phyloP scores from a whole-genome alignment of 1,140 invertebrate genomes.

The Geopemphigus sp. region DNA sequence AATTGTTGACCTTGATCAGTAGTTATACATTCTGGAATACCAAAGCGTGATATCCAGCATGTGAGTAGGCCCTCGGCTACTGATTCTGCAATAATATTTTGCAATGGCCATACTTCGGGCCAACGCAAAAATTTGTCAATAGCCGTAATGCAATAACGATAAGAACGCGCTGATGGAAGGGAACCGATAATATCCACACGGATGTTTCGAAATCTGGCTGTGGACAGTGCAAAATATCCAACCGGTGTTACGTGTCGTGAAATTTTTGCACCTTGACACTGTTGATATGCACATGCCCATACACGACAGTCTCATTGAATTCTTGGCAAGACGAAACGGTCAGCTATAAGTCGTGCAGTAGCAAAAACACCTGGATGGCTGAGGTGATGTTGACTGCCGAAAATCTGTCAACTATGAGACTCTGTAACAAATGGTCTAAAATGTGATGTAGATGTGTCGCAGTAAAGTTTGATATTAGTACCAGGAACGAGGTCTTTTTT shows the following conservation, averaged over 20 bases:
- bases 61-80: slow-evolving; percentile 51
- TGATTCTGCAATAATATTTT: slow-evolving; percentile 54
- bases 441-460: slow-evolving; percentile 51
- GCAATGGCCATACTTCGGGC: slow-evolving; percentile 55
- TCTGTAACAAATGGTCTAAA: slow-evolving; percentile 52
- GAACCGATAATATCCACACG: slow-evolving; percentile 56
- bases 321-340: slow-evolving; percentile 57
- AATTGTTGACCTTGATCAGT: slow-evolving; percentile 57
- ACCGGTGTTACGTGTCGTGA: slow-evolving; percentile 15
- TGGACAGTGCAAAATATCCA: neutral
- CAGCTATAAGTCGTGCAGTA: slow-evolving; percentile 54
- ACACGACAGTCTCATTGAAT: slow-evolving; percentile 53
- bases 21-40: slow-evolving; percentile 54
- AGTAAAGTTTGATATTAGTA: slow-evolving; percentile 52
- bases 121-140: slow-evolving; percentile 54
- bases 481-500: slow-evolving; percentile 18
- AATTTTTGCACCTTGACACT: slow-evolving; percentile 54
- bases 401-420: slow-evolving; percentile 50
- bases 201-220: slow-evolving; percentile 52
- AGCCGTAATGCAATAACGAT: slow-evolving; percentile 50
- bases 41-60: slow-evolving; percentile 55
- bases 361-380: slow-evolving; percentile 52
- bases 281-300: slow-evolving; percentile 52
- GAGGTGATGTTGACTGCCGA: slow-evolving; percentile 53
- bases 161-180: slow-evolving; percentile 50